Evolutionary conservation across 2,113 vertebrate species (phyloP).

Genomic region (Copsychus sechellarum): DNA sequence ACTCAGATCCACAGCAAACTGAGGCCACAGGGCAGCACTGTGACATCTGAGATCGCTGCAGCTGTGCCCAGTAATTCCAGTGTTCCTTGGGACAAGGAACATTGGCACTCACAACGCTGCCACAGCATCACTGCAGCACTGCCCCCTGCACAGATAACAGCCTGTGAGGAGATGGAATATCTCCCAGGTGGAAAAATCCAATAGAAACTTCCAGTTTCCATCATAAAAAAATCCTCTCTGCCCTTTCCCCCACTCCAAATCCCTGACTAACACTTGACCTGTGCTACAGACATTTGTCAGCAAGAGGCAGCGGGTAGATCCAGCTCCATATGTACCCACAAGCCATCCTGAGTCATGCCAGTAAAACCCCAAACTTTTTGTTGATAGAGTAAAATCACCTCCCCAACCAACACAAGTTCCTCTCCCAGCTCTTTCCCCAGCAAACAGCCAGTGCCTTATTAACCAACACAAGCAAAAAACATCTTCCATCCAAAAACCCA

Average conservation of each 20-base stretch:
- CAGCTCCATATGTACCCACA: not conserved
- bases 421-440: not conserved
- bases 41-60: not conserved
- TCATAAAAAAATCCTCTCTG: not conserved
- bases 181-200: not conserved
- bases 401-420: not conserved
- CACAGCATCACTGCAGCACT: not conserved
- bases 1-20: not conserved
- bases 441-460: not conserved
- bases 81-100: not conserved
- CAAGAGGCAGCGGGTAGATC: not conserved
- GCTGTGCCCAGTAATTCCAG: not conserved
- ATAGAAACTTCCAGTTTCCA: not conserved
- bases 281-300: not conserved
- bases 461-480: not conserved
- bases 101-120: not conserved
- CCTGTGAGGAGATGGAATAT: not conserved
- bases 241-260: not conserved
- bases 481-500: not conserved
- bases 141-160: not conserved
- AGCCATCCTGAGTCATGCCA: not conserved
- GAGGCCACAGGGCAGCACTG: not conserved
- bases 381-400: not conserved
- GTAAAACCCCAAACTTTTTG: conserved; percentile 44
- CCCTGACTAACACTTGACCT: not conserved